Base-by-base conservation (phyloP, 2,113 vertebrate species). In the Cyphomyrus plagiostoma region DNA sequence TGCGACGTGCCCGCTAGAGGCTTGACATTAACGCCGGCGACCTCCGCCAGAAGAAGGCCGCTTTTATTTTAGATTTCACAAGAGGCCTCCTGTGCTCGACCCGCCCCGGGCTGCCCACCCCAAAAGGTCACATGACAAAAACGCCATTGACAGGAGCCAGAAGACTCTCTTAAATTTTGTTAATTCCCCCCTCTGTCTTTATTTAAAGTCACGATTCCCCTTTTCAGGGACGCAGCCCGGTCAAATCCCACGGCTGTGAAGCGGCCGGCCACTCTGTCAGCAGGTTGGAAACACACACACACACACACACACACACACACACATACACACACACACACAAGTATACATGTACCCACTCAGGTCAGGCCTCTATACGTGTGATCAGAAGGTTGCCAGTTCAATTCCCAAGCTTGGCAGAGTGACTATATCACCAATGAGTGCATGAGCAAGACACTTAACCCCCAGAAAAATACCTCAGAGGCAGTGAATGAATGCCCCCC, bases 1-100 rank as follows among this genome's bases (percentile, higher is more conserved):
- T 92, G 93, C 91, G 39, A 92, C 77, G 30, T 92, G 91, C 92
- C 93, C 84, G 93, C 93, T 94, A 4, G 94, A 94, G 92, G 95
- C 92, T 93, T 95, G 94, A 95, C 94, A 94, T 94, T 94, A 95
- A 95, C 88, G 91, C 90, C 94, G 92, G 90, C 88, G 93, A 92
- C 92, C 92, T 93, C 90, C 91, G 92, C 91, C 74, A 19, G 74
- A 80, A 80, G 89, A 89, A 92, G 50, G 90, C 84, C 88, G 93
- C 90, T 91, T 92, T 93, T 94, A 90, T 88, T 89, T 91, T 83
- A 10, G 46, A 87, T 89, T 82, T 21, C 88, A 95, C 94, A 94
- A 95, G 94, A 92, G 90, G 91, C 83, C 85, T 85, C 66, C 91
- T 91, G 94, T 95, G 66, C 26, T 93, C 92, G 85, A 86, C 90